Evolutionary conservation across 2,797 vertebrate species (phyloP).

Genomic region (Bradypodion pumilum): DNA sequence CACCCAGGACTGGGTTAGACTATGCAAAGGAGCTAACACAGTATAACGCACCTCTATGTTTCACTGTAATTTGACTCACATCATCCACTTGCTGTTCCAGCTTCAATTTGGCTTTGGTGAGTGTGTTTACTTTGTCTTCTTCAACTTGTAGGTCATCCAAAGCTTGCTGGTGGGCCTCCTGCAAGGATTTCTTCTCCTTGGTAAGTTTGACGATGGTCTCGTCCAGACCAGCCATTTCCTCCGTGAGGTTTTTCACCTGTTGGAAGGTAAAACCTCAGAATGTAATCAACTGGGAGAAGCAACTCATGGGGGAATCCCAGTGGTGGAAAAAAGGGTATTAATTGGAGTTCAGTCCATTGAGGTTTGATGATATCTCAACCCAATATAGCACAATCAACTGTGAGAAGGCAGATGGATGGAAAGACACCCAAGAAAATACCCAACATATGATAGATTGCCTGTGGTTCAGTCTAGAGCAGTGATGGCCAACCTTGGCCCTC

Average conservation of each 20-base stretch:
- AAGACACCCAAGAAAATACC: not conserved
- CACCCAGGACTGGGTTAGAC: not conserved
- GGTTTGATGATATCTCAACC: too few species aligned
- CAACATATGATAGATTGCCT: not conserved
- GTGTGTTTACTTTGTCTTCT: slow-evolving; percentile 88
- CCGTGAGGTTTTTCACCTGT: slow-evolving; percentile 87
- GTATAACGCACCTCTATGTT: not conserved
- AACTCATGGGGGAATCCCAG: too few species aligned
- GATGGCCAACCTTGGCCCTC: too few species aligned
- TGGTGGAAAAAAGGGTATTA: not conserved
- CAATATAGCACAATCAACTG: too few species aligned
- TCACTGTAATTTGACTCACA: slow-evolving; percentile 62
- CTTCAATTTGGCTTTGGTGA: slow-evolving; percentile 88
- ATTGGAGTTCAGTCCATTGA: not conserved
- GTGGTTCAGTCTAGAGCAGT: not conserved
- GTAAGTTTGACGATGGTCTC: slow-evolving; percentile 87
- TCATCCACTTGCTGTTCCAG: slow-evolving; percentile 94
- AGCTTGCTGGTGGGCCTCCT: slow-evolving; percentile 91
- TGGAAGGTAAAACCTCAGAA: not conserved
- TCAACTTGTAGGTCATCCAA: slow-evolving; percentile 92
- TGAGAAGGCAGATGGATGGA: not conserved
- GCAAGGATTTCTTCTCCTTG: slow-evolving; percentile 89
- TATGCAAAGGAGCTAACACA: not conserved
- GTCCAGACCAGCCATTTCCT: slow-evolving; percentile 90
- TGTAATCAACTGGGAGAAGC: not conserved